Percentiles rank a stretch among this genome's conserved stretches.
These are phyloP conservation scores for Stictonetta naevosa DNA, from an alignment of 2,113 vertebrate species.

Conservation along the genomic window DNA sequence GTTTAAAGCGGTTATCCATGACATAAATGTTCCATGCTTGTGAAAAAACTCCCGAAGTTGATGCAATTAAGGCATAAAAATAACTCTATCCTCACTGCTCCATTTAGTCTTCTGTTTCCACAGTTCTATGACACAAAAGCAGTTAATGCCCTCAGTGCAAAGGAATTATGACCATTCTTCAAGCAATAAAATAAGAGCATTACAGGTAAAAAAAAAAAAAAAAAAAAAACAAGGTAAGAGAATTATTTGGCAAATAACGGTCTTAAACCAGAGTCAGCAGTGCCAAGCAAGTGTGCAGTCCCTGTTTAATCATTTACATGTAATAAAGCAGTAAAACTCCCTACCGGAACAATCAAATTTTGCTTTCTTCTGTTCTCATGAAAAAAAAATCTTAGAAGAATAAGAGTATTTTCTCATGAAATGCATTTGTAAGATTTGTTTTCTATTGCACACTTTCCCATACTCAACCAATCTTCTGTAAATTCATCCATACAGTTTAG, in stretches of 20 bases:
- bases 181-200: neutral
- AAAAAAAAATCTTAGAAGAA: neutral
- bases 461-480: neutral
- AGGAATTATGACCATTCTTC: neutral
- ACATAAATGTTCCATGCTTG: neutral
- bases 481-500: neutral
- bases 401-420: neutral
- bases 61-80: neutral
- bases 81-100: neutral
- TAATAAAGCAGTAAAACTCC: neutral
- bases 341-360: neutral
- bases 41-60: neutral
- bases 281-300: neutral
- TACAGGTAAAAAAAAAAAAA: neutral
- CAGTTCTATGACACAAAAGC: neutral
- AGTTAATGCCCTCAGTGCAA: neutral
- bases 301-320: constrained; percentile 31
- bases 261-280: constrained; percentile 30
- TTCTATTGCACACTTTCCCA: neutral
- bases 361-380: neutral
- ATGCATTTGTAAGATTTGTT: neutral
- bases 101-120: neutral
- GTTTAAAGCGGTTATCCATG: constrained; percentile 16
- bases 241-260: constrained; percentile 48
- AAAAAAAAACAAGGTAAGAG: neutral